Conservation (phyloP, 2,888 invertebrate genomes). For the Napeogenes inachia region DNA sequence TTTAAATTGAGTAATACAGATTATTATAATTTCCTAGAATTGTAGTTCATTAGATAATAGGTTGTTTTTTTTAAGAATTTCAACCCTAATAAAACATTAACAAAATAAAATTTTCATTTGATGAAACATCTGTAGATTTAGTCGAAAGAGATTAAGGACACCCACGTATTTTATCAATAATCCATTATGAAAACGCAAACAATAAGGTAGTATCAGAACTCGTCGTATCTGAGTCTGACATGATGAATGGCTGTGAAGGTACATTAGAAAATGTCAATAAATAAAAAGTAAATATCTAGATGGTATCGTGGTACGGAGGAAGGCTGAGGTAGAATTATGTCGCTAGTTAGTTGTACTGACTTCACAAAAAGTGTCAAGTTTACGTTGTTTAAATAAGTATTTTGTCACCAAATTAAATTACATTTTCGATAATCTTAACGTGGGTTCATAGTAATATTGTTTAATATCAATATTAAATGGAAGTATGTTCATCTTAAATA, state of each 20-base stretch:
- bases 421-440: neutral
- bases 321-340: constrained; percentile 49
- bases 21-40: too few relatives aligned
- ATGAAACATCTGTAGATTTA: constrained; percentile 61
- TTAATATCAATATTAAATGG: too few relatives aligned
- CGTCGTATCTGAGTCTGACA: constrained; percentile 51
- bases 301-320: constrained; percentile 51
- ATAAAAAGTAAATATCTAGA: constrained; percentile 70
- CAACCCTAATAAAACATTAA: constrained; percentile 49
- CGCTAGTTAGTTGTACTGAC: constrained; percentile 18
- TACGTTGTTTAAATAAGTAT: neutral
- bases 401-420: constrained; percentile 4
- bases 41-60: constrained; percentile 9
- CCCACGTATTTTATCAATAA: constrained; percentile 76
- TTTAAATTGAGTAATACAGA: too few relatives aligned
- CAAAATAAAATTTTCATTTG: constrained; percentile 53
- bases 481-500: too few relatives aligned
- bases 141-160: constrained; percentile 67
- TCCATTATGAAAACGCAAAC: constrained; percentile 74
- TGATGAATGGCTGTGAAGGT: constrained; percentile 64
- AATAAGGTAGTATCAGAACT: constrained; percentile 69
- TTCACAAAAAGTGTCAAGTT: constrained; percentile 17
- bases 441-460: neutral
- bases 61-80: constrained; percentile 2
- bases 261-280: constrained; percentile 76